Evolutionary conservation across 2,888 invertebrate species (phyloP), one percentile per base, ranked within the genome.

Genomic region (Drosophila mimetica): DNA sequence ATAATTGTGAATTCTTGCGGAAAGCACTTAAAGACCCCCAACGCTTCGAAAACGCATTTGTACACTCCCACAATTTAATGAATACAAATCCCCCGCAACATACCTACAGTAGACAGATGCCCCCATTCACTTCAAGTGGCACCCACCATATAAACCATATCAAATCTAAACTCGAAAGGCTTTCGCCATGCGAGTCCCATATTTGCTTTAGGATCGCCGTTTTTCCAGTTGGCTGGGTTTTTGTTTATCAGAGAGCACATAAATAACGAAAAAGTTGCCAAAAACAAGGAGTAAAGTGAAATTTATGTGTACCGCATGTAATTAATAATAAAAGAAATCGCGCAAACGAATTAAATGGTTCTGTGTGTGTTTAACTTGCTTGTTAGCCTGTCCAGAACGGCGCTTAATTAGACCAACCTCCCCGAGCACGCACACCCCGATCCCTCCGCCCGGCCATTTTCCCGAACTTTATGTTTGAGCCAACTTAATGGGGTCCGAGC

Each of bases 321-420:
- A 84, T 81, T 71, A 84, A 81, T 80, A 77, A 67, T 72, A 65
- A 75, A 75, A 63, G 58, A 70, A 80, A 69, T 71, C 50, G 39
- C 39, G 50, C 63, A 53, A 55, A 60, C 47, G 75, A 75, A 64
- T 61, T 55, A 60, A 67, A 61, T 57, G 51, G 42, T 52, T 52
- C 46, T 58, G 36, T 51, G 71, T 52, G 42, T 48, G 64, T 30
- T 57, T 57, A 65, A 18, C 59, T 41, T 34, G 48, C 57, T 42
- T 65, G 59, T 53, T 64, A 53, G 54, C 70, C 55, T 51, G 72
- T 46, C 47, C 51, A 41, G 52, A 66, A 73, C 78, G 47, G 41
- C 53, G 37, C 46, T 20, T 78, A 78, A 84, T 84, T 81, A 73
- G 73, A 52, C 46, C 67, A 70, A 30, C 47, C 48, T 8, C 25